Evolutionary conservation across 1,140 invertebrate species (phyloP), one percentile per base, ranked within the genome.

Genomic region (Apis florea): DNA sequence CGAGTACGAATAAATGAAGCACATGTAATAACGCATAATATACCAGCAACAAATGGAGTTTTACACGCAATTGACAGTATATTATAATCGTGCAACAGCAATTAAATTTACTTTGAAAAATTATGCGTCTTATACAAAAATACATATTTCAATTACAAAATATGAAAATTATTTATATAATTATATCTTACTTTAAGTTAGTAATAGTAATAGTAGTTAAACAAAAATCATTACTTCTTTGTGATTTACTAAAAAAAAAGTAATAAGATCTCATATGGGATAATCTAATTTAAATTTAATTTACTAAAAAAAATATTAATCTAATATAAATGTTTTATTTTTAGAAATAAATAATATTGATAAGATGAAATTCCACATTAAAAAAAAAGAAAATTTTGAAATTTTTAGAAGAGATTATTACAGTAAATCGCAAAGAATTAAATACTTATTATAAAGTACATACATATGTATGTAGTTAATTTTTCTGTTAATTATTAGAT

Each of bases 1-100:
- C 96, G 96, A 92, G 96, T 97, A 80, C 96, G 97, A 90, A 95
- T 97, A 63, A 97, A 97, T 90, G 96, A 96, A 85, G 95, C 95
- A 63, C 95, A 96, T 86, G 95, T 97, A 81, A 93, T 96, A 67
- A 96, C 96, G 12, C 96, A 96, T 90, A 97, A 98, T 91, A 96
- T 97, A 84, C 97, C 97, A 85, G 96, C 97, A 53, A 98, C 97
- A 68, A 98, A 98, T 93, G 97, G 97, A 82, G 97, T 98, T 56
- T 96, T 98, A 75, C 97, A 98, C 91, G 97, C 97, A 26, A 94
- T 98, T 70, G 97, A 98, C 89, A 94, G 95, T 63, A 94, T 97
- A 11, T 93, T 97, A 70, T 96, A 95, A 94, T 26, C 2, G 10
- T 11, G 12, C 19, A 31, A 24, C 8, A 31, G 5, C 3, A 6